These are phyloP conservation scores for Sebastes aleutianus DNA, from an alignment of 2,797 vertebrate species.

Conservation along the genomic window DNA sequence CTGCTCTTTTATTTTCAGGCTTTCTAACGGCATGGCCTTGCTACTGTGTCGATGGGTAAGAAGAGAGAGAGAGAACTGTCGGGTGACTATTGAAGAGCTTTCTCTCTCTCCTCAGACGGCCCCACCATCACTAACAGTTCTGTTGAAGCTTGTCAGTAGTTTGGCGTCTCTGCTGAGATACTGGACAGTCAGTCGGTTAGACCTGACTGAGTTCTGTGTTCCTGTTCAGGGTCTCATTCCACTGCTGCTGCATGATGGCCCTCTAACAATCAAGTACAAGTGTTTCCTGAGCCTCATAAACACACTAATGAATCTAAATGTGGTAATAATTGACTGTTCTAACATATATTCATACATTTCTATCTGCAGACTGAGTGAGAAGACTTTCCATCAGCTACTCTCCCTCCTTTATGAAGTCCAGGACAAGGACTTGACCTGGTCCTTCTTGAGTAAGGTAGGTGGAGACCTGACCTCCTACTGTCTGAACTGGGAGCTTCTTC, in stretches of 20 bases:
- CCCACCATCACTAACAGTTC: background rate
- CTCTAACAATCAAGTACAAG: slow-evolving; percentile 44
- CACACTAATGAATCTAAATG: fast-evolving
- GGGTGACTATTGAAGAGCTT: slow-evolving; percentile 26
- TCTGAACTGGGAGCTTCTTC: slow-evolving; percentile 58
- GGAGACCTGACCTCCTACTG: slow-evolving; percentile 57
- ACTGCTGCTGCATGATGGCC: slow-evolving; percentile 42
- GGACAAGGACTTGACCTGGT: slow-evolving; percentile 27
- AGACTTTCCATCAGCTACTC: slow-evolving; percentile 33
- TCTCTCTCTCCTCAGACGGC: background rate
- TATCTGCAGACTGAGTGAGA: slow-evolving; percentile 39
- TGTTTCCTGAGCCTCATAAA: background rate
- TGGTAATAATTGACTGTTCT: background rate
- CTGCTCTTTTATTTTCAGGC: slow-evolving; percentile 18
- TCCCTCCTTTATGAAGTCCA: slow-evolving; percentile 47
- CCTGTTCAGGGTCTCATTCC: slow-evolving; percentile 37
- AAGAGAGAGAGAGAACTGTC: background rate
- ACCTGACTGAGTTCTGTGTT: slow-evolving; percentile 52
- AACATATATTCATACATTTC: background rate
- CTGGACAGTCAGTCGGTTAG: slow-evolving; percentile 47
- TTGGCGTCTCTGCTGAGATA: slow-evolving; percentile 52
- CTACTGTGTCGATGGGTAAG: slow-evolving; percentile 22
- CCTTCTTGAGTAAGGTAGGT: slow-evolving; percentile 44
- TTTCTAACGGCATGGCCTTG: background rate
- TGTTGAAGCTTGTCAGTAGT: slow-evolving; percentile 37